These are phyloP conservation scores for Notodonta dromedarius DNA, from an alignment of 2,888 invertebrate species.

Conservation along the genomic window DNA sequence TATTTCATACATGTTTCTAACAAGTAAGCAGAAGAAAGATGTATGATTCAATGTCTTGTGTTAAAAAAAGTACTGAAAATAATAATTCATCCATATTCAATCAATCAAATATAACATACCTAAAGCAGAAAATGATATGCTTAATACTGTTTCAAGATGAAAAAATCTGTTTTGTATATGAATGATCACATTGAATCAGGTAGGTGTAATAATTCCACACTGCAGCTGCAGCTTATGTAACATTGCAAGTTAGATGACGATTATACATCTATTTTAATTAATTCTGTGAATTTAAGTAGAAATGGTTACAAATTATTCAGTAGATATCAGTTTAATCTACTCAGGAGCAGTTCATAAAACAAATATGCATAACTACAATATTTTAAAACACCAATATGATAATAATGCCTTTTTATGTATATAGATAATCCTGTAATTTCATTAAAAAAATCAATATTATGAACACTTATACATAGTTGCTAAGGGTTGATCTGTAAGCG, in stretches of 20 bases:
- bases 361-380: not conserved
- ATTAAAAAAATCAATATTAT: slow-evolving; percentile 12
- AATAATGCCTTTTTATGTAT: not conserved
- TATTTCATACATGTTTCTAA: not conserved
- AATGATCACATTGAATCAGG: not conserved
- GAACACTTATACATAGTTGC: slow-evolving; percentile 1
- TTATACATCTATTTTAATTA: slow-evolving; percentile 9
- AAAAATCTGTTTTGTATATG: not conserved
- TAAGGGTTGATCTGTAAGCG: slow-evolving; percentile 38
- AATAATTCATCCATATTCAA: no score
- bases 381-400: not conserved
- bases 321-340: not conserved
- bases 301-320: not conserved
- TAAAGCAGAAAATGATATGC: not conserved
- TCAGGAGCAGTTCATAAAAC: not conserved
- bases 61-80: no score
- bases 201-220: slow-evolving; percentile 2
- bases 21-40: not conserved
- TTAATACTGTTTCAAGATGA: no score
- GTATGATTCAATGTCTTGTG: no score
- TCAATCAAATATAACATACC: not conserved
- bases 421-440: slow-evolving; percentile 11
- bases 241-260: not conserved
- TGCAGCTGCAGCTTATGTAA: slow-evolving; percentile 15
- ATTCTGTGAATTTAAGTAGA: not conserved